Percentiles rank a stretch among this genome's conserved stretches.
Evolutionary conservation across 2,797 vertebrate species (phyloP).

Genomic region (Paratrypauchen microcephalus): DNA sequence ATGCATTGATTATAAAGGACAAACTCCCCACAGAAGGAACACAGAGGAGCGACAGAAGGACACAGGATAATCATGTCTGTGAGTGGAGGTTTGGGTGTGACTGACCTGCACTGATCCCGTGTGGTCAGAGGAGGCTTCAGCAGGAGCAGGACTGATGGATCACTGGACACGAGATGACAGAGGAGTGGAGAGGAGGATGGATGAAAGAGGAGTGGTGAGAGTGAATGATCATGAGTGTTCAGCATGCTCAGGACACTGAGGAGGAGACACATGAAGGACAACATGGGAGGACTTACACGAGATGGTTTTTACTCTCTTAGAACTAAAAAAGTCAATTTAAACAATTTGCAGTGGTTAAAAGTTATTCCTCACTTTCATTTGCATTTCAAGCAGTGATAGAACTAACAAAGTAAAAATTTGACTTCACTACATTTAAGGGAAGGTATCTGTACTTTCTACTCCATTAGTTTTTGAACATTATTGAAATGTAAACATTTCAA

Average conservation of each 20-base stretch:
- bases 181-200: slow-evolving; percentile 45
- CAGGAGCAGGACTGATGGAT: slow-evolving; percentile 63
- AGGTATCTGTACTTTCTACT: too few relatives aligned
- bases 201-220: slow-evolving; percentile 45
- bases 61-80: background rate
- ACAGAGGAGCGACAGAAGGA: too few relatives aligned
- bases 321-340: too few relatives aligned
- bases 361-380: too few relatives aligned
- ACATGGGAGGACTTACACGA: background rate
- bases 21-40: background rate
- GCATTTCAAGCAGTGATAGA: too few relatives aligned
- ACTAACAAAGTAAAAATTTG: too few relatives aligned
- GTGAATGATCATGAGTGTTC: background rate
- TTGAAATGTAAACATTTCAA: too few relatives aligned
- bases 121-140: slow-evolving; percentile 63
- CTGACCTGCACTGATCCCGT: slow-evolving; percentile 75
- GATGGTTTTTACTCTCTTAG: background rate
- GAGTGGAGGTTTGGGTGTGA: slow-evolving; percentile 43
- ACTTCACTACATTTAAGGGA: too few relatives aligned
- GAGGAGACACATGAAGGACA: background rate
- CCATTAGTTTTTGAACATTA: too few relatives aligned
- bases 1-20: background rate
- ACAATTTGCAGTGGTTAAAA: too few relatives aligned
- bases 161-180: slow-evolving; percentile 42
- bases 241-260: background rate